phyloP scores from a whole-genome alignment of 2,888 invertebrate species.

The Exocentrus adspersus region DNA sequence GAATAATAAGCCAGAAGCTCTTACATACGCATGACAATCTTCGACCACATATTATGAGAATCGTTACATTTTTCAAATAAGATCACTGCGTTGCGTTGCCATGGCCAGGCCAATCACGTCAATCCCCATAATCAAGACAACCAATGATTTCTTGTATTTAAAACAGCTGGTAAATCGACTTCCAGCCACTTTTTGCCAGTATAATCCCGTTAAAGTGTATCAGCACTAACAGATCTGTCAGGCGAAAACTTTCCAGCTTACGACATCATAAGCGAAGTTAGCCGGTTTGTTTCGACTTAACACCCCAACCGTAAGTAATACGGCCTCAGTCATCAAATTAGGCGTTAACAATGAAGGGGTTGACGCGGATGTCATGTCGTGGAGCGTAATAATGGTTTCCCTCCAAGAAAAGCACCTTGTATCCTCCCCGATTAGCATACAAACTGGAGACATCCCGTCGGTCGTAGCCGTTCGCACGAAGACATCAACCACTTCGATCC shows the following conservation, averaged over 20 bases:
- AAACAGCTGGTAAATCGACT: no score
- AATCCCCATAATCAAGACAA: no score
- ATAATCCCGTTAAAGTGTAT: no score
- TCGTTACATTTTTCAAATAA: no score
- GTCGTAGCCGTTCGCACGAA: slow-evolving; percentile 23
- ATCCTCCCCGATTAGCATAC: slow-evolving; percentile 44
- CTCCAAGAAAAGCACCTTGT: slow-evolving; percentile 33
- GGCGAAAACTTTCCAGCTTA: background rate
- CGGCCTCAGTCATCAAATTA: slow-evolving; percentile 30
- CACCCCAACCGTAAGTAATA: slow-evolving; percentile 20
- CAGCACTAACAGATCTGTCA: background rate
- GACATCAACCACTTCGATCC: slow-evolving; percentile 22
- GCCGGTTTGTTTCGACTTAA: slow-evolving; percentile 8
- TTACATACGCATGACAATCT: no score
- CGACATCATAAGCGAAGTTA: background rate
- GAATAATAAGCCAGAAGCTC: no score
- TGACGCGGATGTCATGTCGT: slow-evolving; percentile 26
- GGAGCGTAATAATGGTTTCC: slow-evolving; percentile 33
- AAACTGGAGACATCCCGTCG: slow-evolving; percentile 44
- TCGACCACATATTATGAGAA: no score
- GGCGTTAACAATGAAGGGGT: slow-evolving; percentile 27
- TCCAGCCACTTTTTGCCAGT: no score
- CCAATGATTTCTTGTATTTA: no score
- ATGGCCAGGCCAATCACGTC: no score
- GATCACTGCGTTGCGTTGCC: no score